A percentile compares a stretch with the other conserved stretches of the same genome.
Conservation (phyloP, 2,797 vertebrate species). For the Cossypha polioptera region DNA sequence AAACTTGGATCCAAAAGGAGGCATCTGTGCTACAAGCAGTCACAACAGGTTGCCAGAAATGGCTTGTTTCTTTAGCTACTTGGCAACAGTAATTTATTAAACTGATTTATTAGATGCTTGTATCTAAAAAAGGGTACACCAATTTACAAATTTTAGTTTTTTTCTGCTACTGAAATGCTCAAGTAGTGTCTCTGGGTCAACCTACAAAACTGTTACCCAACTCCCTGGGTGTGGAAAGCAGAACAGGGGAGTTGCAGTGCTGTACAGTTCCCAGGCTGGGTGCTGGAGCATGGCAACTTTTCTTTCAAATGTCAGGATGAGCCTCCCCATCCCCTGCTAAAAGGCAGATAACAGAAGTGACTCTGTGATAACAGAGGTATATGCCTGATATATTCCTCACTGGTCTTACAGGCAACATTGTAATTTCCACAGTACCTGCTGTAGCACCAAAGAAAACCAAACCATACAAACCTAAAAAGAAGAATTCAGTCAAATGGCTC, state of each 20-base stretch:
- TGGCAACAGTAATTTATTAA: background rate
- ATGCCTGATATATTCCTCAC: background rate
- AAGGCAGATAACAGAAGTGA: background rate
- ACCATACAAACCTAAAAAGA: background rate
- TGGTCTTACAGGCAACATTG: background rate
- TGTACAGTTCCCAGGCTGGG: background rate
- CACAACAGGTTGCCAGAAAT: background rate
- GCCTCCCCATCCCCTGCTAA: background rate
- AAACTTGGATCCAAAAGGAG: background rate
- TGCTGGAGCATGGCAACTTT: background rate
- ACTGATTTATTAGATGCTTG: background rate
- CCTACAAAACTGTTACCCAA: background rate
- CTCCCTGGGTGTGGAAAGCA: background rate
- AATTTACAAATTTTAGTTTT: background rate
- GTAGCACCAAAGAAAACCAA: background rate
- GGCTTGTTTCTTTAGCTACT: background rate
- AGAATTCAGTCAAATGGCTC: background rate
- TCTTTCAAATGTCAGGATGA: background rate
- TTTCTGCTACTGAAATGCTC: background rate
- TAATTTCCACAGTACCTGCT: background rate
- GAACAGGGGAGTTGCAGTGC: background rate
- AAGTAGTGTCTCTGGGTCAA: background rate
- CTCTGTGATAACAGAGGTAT: rapidly evolving
- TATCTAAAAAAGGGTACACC: background rate
- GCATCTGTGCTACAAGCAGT: background rate